These are phyloP conservation scores for Podiceps cristatus DNA, from an alignment of 2,113 vertebrate species.

Conservation along the genomic window DNA sequence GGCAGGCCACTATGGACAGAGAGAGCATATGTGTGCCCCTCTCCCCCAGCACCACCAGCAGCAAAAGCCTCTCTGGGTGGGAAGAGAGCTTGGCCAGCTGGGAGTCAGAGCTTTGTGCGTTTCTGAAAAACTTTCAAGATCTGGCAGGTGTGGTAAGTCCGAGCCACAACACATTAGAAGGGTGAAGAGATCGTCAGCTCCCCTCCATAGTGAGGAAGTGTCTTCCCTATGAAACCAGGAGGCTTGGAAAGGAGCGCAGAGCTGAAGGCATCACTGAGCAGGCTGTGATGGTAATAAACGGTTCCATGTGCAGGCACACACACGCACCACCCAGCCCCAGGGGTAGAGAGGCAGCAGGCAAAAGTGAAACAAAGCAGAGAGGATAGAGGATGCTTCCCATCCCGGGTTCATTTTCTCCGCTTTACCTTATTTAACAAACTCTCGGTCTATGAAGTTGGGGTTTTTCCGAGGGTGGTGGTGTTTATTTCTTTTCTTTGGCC, in stretches of 20 bases:
- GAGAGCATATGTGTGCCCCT: no score
- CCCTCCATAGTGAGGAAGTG: rapidly evolving
- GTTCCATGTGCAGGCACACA: background rate
- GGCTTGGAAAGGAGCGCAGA: background rate
- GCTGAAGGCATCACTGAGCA: background rate
- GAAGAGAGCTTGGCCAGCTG: background rate
- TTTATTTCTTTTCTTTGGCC: background rate
- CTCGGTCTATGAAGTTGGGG: background rate
- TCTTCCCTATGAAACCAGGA: background rate
- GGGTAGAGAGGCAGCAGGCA: background rate
- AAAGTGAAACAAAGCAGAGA: background rate
- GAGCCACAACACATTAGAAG: background rate
- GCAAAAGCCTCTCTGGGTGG: background rate
- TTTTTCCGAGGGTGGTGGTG: background rate
- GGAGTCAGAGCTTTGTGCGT: background rate
- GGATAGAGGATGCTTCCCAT: background rate
- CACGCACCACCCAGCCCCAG: no score
- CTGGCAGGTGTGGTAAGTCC: background rate
- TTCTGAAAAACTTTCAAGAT: background rate
- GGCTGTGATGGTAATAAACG: background rate
- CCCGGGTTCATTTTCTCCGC: background rate
- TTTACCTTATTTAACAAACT: background rate
- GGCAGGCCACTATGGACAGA: background rate
- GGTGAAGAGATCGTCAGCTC: background rate
- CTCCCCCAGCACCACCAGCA: background rate